Evolutionary conservation across 2,888 invertebrate genomes (phyloP).

Genomic region (Zelleria hepariella): DNA sequence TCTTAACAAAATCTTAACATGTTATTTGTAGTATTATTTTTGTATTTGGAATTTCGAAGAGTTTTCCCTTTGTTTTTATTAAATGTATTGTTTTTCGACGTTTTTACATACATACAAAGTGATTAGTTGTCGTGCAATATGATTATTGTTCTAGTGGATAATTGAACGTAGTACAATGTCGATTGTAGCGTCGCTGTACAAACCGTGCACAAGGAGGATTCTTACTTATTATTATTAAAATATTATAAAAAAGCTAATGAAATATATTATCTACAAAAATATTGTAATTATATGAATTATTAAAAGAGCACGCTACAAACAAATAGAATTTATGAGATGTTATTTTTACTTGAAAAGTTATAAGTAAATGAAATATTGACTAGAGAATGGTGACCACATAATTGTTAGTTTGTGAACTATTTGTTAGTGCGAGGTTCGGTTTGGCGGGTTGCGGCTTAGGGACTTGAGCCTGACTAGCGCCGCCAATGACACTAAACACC

Average conservation of each 20-base stretch:
- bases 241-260: constrained; percentile 12
- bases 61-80: constrained; percentile 21
- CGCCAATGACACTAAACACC: no score
- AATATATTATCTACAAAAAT: constrained; percentile 17
- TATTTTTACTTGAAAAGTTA: constrained; percentile 20
- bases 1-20: background rate
- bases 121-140: constrained; percentile 3
- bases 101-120: background rate
- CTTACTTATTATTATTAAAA: background rate
- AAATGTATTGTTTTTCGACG: constrained; percentile 11
- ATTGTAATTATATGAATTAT: constrained; percentile 10
- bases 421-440: background rate
- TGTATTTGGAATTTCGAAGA: constrained; percentile 14
- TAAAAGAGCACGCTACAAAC: background rate
- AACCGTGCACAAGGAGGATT: constrained; percentile 14
- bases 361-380: constrained; percentile 18
- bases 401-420: background rate
- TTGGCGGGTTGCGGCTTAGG: no score
- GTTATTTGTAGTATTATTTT: background rate
- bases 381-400: constrained; percentile 25
- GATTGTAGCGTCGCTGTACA: constrained; percentile 15
- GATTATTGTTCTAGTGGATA: constrained; percentile 31
- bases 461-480: no score
- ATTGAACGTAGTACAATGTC: constrained; percentile 37
- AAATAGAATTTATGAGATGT: constrained; percentile 9